These are phyloP conservation scores for Alviniconcha marisindica DNA, from an alignment of 1,140 invertebrate genomes.

Conservation along the genomic window DNA sequence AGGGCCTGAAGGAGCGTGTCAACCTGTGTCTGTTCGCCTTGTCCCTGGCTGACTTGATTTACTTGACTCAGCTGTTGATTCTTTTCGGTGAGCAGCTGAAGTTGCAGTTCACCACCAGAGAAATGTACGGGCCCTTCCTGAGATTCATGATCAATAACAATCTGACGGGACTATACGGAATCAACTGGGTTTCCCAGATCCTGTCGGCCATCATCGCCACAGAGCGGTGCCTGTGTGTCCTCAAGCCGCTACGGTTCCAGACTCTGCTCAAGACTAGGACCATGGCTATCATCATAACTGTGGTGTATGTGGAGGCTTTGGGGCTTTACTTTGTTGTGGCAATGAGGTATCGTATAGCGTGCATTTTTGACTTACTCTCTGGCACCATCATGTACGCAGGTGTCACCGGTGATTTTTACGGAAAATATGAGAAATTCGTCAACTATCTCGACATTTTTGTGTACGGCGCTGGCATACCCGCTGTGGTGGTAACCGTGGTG, in stretches of 20 bases:
- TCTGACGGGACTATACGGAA: not conserved
- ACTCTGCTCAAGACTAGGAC: not conserved
- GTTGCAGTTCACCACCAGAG: not conserved
- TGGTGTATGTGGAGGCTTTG: not conserved
- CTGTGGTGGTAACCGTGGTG: not conserved
- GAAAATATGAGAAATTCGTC: not conserved
- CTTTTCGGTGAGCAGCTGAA: not conserved
- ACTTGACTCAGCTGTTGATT: not conserved
- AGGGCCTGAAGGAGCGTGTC: not conserved
- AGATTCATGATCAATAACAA: not conserved
- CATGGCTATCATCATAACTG: not conserved
- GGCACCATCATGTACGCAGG: not conserved
- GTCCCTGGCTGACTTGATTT: not conserved
- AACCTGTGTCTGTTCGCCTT: constrained; percentile 10
- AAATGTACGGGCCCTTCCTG: not conserved
- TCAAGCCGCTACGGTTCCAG: not conserved
- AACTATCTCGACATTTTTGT: not conserved
- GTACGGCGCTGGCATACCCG: not conserved
- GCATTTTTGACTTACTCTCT: not conserved
- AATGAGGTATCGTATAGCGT: not conserved
- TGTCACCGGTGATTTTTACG: not conserved
- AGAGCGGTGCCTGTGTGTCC: constrained; percentile 1
- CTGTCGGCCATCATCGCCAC: constrained; percentile 2
- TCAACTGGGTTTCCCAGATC: not conserved
- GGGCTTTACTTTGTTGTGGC: not conserved